Conservation (phyloP, 2,113 vertebrate species). For the Oreocharis arfaki region DNA sequence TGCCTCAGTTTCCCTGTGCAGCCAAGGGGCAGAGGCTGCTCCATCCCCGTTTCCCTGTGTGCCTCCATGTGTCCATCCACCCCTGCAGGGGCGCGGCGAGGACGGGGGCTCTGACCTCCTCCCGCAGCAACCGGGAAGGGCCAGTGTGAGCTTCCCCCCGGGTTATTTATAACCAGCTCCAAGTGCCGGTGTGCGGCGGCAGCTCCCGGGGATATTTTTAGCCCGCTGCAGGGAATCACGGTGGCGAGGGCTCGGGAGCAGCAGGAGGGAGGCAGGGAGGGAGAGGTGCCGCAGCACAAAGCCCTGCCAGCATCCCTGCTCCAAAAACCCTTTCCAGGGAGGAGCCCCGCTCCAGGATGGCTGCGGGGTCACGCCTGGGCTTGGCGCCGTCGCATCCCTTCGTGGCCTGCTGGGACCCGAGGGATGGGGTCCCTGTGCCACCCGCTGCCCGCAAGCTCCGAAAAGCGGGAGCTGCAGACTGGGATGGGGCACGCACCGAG, state of each 20-base stretch:
- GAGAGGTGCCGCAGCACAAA: neutral
- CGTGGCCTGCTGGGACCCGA: accelerated
- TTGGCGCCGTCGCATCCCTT: accelerated
- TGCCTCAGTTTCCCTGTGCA: neutral
- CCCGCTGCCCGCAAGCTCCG: accelerated
- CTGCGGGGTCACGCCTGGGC: neutral
- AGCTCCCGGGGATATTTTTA: constrained; percentile 62
- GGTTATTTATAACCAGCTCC: constrained; percentile 31
- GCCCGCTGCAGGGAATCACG: constrained; percentile 39
- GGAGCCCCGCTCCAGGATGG: neutral
- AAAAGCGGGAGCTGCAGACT: neutral
- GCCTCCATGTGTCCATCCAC: neutral
- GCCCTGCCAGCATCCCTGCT: neutral
- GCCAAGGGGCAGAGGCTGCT: neutral
- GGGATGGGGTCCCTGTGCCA: neutral
- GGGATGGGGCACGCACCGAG: neutral
- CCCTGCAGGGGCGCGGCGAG: neutral
- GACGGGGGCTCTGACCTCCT: neutral
- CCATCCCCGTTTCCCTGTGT: neutral
- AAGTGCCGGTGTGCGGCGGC: neutral
- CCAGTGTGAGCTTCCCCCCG: neutral
- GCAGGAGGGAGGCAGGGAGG: neutral
- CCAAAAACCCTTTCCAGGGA: neutral
- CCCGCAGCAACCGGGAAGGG: neutral
- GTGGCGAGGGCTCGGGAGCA: neutral